These are phyloP conservation scores for Pyrgus malvae DNA, from an alignment of 2,888 invertebrate species.

Conservation along the genomic window DNA sequence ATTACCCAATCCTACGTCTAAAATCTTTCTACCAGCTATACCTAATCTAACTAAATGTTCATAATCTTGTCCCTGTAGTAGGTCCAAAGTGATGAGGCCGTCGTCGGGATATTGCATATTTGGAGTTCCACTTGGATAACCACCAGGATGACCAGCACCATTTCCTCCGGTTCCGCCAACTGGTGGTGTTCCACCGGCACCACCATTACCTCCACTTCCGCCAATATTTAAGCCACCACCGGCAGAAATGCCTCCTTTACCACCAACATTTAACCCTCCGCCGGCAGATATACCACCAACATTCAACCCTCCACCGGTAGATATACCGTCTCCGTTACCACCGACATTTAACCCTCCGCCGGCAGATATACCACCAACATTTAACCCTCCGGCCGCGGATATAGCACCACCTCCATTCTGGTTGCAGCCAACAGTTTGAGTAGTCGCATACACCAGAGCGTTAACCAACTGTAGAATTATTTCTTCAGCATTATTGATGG, in stretches of 20 bases:
- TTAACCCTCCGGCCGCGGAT: too few species aligned
- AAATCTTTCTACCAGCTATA: neutral
- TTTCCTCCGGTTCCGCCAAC: conserved; percentile 13
- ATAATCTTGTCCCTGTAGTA: neutral
- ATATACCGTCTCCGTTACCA: too few species aligned
- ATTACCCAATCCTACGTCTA: conserved; percentile 6
- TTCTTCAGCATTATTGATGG: conserved; percentile 46
- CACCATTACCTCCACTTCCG: neutral
- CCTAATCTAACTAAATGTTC: conserved; percentile 4
- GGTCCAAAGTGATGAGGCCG: conserved; percentile 5
- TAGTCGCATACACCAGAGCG: conserved; percentile 56
- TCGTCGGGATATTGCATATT: neutral
- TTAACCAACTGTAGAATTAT: conserved; percentile 61
- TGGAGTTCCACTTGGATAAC: neutral
- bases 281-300: conserved; percentile 5
- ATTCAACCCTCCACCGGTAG: too few species aligned
- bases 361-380: neutral
- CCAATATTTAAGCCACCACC: neutral
- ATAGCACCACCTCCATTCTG: conserved; percentile 3
- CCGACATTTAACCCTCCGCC: conserved; percentile 20
- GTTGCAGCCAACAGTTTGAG: conserved; percentile 36
- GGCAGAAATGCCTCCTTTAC: neutral
- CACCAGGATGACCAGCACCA: too few species aligned
- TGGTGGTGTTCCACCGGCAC: neutral
- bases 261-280: conserved; percentile 13